Conservation (phyloP, 1,140 invertebrate species). For the Sarcophaga peregrina region DNA sequence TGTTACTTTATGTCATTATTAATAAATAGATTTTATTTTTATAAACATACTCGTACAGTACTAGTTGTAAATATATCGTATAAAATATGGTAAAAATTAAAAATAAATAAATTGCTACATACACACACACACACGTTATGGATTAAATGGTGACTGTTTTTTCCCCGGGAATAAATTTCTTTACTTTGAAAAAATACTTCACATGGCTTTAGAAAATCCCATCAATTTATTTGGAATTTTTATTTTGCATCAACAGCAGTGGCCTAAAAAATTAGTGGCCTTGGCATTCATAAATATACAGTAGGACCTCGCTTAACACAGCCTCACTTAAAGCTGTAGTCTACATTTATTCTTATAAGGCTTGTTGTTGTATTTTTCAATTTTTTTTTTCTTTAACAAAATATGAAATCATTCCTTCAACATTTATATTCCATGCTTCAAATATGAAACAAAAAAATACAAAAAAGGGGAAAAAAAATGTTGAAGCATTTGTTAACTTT, state of each 20-base stretch:
- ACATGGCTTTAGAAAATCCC: not conserved
- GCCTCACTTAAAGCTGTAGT: too few species aligned
- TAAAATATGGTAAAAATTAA: too few species aligned
- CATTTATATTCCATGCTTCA: not conserved
- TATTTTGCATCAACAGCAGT: not conserved
- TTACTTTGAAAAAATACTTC: not conserved
- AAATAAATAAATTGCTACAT: conserved; percentile 10
- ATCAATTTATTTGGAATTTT: not conserved
- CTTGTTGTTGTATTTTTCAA: too few species aligned
- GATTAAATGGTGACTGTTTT: conserved; percentile 1
- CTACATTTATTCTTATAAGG: too few species aligned
- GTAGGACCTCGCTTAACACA: too few species aligned
- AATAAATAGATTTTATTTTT: too few species aligned
- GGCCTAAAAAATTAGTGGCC: not conserved
- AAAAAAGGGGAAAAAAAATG: not conserved
- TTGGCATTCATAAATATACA: too few species aligned
- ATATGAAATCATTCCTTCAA: not conserved
- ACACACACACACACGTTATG: not conserved
- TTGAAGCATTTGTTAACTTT: not conserved
- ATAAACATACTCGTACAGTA: too few species aligned
- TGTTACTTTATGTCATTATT: conserved; percentile 10
- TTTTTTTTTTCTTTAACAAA: too few species aligned
- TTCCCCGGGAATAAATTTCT: not conserved
- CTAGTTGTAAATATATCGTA: too few species aligned
- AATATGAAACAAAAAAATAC: too few species aligned